Evolutionary conservation across 2,888 invertebrate species (phyloP).

Genomic region (Caenorhabditis sp.): DNA sequence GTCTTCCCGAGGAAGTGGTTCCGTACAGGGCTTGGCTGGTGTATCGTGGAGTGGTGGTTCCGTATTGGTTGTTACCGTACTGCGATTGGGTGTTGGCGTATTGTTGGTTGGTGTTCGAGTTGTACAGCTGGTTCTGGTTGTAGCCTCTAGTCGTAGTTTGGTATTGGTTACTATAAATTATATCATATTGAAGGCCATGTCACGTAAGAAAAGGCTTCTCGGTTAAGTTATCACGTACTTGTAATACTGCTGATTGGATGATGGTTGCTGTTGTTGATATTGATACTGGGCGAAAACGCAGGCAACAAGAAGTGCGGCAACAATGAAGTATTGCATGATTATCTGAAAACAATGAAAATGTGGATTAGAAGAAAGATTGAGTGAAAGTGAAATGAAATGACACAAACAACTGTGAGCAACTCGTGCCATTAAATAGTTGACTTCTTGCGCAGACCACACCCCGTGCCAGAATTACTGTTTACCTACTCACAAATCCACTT

Average conservation of each 20-base stretch:
- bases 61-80: slow-evolving; percentile 37
- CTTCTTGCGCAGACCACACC: slow-evolving; percentile 22
- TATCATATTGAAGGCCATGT: no score
- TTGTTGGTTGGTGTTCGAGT: slow-evolving; percentile 24
- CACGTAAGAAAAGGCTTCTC: background rate
- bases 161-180: slow-evolving; percentile 46
- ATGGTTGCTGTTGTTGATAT: slow-evolving; percentile 41
- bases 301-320: slow-evolving; percentile 33
- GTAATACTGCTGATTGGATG: slow-evolving; percentile 39
- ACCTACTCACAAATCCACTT: slow-evolving; percentile 47
- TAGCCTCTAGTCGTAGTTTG: slow-evolving; percentile 50
- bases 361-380: background rate
- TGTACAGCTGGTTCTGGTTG: slow-evolving; percentile 37
- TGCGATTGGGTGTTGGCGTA: slow-evolving; percentile 14
- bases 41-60: slow-evolving; percentile 45
- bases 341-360: background rate
- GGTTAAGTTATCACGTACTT: slow-evolving; percentile 34
- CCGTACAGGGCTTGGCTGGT: slow-evolving; percentile 44
- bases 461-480: slow-evolving; percentile 34
- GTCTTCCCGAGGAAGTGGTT: slow-evolving; percentile 45
- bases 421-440: slow-evolving; percentile 29
- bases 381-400: background rate
- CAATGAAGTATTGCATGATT: slow-evolving; percentile 42
- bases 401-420: slow-evolving; percentile 17
- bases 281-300: slow-evolving; percentile 46